phyloP scores from a whole-genome alignment of 2,113 vertebrate species.

The Colossoma macropomum region DNA sequence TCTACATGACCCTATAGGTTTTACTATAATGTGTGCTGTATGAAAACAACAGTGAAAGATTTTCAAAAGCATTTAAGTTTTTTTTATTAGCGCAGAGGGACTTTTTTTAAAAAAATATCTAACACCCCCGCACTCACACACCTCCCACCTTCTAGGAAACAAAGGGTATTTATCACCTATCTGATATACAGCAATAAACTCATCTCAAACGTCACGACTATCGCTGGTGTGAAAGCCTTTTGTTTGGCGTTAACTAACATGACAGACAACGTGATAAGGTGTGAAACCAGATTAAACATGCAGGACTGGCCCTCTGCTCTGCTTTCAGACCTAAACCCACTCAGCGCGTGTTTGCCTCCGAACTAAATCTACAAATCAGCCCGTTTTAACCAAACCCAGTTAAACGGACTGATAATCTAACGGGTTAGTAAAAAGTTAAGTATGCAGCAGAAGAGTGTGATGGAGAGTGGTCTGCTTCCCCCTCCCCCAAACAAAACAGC shows the following conservation, averaged over 20 bases:
- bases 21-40: no score
- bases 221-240: conserved; percentile 63
- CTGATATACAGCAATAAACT: conserved; percentile 66
- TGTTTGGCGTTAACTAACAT: conserved; percentile 63
- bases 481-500: conserved; percentile 45
- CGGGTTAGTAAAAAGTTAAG: no score
- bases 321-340: neutral
- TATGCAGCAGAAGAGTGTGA: conserved; percentile 6
- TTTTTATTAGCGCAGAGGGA: no score
- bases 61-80: no score
- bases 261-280: conserved; percentile 61
- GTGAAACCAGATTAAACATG: conserved; percentile 1
- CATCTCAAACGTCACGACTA: conserved; percentile 64
- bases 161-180: conserved; percentile 76
- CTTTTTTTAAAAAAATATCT: no score
- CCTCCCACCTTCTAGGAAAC: conserved; percentile 37
- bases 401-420: no score
- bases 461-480: neutral
- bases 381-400: no score
- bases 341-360: neutral
- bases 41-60: no score
- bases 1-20: neutral
- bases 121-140: neutral
- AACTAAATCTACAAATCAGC: neutral
- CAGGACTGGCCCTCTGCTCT: neutral